Conservation (phyloP, 2,797 vertebrate genomes). For the Syngnathus acus region DNA sequence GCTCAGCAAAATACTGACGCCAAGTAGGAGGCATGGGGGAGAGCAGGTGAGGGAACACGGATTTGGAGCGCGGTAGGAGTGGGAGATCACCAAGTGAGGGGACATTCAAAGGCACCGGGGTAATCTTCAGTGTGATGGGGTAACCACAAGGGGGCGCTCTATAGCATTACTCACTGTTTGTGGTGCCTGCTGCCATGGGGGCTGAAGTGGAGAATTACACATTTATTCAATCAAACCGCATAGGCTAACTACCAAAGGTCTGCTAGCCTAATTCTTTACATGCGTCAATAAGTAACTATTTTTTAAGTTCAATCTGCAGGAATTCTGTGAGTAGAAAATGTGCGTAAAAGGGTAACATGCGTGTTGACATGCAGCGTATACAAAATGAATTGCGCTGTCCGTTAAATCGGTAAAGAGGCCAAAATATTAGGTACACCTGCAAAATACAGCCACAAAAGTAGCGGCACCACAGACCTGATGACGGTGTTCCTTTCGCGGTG, state of each 20-base stretch:
- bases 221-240: conserved; percentile 32
- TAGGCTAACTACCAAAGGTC: neutral
- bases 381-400: no score
- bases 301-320: no score
- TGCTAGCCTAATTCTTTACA: no score
- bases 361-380: no score
- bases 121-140: conserved; percentile 30
- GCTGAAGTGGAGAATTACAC: conserved; percentile 61
- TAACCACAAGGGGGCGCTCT: conserved; percentile 51
- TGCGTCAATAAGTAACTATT: no score
- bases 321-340: no score
- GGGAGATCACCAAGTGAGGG: conserved; percentile 25
- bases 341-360: no score
- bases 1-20: conserved; percentile 12
- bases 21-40: conserved; percentile 6
- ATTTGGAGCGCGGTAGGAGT: conserved; percentile 12
- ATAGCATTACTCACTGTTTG: conserved; percentile 58
- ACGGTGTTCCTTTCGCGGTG: conserved; percentile 76
- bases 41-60: conserved; percentile 1
- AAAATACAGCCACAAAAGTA: no score
- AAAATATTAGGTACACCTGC: no score
- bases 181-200: conserved; percentile 49
- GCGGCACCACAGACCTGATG: conserved; percentile 71
- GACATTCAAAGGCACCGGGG: conserved; percentile 19
- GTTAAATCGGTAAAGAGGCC: no score